Percentiles rank a stretch among this genome's conserved stretches.
Evolutionary conservation across 64 coral and sea anemone genomes (phyloP).

Genomic region (Montipora capricornis): DNA sequence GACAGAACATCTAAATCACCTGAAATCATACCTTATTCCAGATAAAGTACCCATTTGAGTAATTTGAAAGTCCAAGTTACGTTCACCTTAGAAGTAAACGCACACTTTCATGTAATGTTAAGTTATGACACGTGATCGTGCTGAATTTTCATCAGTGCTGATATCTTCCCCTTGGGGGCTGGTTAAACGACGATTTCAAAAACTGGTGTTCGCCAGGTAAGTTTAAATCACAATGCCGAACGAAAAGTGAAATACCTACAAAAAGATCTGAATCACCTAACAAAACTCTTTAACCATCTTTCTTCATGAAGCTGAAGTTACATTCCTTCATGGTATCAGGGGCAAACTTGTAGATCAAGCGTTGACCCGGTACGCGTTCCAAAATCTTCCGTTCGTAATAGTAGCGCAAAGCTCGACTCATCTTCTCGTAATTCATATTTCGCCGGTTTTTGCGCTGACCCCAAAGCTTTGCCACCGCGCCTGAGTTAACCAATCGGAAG

Average conservation of each 20-base stretch:
- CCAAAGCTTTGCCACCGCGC: constrained; percentile 97
- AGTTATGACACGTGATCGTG: not conserved
- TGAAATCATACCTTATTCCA: not conserved
- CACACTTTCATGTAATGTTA: not conserved
- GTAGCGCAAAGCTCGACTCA: constrained; percentile 71
- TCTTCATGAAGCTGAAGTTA: constrained; percentile 96
- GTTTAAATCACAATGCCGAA: constrained; percentile 8
- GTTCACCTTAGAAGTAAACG: not conserved
- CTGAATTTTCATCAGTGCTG: not conserved
- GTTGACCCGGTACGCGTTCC: constrained; percentile 77
- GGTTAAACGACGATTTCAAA: not conserved
- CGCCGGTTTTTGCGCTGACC: constrained; percentile 93
- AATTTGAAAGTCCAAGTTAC: not conserved
- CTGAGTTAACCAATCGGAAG: constrained; percentile 91
- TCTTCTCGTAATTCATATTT: constrained; percentile 84
- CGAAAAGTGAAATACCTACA: not conserved
- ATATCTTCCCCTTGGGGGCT: no score
- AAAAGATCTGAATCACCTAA: not conserved
- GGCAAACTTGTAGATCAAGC: constrained; percentile 97
- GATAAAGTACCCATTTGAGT: not conserved
- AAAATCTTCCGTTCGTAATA: constrained; percentile 72
- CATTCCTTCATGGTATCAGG: constrained; percentile 94
- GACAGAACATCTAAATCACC: not conserved
- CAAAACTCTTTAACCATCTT: constrained; percentile 20
- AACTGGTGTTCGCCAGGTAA: not conserved